Percentiles rank a stretch among this genome's conserved stretches.
Evolutionary conservation across 2,113 vertebrate species (phyloP).

Genomic region (Caloenas nicobarica): DNA sequence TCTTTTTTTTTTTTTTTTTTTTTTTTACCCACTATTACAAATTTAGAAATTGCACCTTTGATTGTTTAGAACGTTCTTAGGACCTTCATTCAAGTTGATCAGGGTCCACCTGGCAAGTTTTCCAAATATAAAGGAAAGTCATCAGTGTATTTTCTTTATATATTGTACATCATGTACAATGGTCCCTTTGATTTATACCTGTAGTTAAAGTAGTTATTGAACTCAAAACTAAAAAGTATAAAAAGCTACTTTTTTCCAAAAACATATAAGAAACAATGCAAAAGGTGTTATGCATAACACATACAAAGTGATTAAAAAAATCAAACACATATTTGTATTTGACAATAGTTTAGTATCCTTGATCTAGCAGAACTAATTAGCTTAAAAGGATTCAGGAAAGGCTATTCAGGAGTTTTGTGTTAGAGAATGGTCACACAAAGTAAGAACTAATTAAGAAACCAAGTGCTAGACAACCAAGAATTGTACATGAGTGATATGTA

Average conservation of each 20-base stretch:
- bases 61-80: slow-evolving; percentile 74
- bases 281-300: slow-evolving; percentile 79
- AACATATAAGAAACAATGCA: slow-evolving; percentile 84
- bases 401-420: slow-evolving; percentile 78
- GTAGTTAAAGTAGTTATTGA: slow-evolving; percentile 84
- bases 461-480: slow-evolving; percentile 78
- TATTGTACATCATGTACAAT: slow-evolving; percentile 75
- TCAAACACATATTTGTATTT: slow-evolving; percentile 74
- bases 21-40: slow-evolving; percentile 81
- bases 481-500: slow-evolving; percentile 56
- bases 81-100: slow-evolving; percentile 58
- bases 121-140: slow-evolving; percentile 73
- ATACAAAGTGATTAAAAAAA: slow-evolving; percentile 80
- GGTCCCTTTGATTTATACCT: slow-evolving; percentile 85
- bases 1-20: not conserved
- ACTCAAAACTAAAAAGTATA: slow-evolving; percentile 86
- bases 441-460: slow-evolving; percentile 73
- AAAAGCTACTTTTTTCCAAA: slow-evolving; percentile 81
- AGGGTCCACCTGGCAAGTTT: slow-evolving; percentile 70
- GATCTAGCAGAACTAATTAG: slow-evolving; percentile 71
- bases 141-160: slow-evolving; percentile 57
- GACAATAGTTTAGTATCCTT: slow-evolving; percentile 72
- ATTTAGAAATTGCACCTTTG: slow-evolving; percentile 86
- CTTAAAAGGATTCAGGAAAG: slow-evolving; percentile 66
- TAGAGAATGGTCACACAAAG: slow-evolving; percentile 72